Evolutionary conservation across 2,113 vertebrate species (phyloP).

Genomic region (Ondatra zibethicus): DNA sequence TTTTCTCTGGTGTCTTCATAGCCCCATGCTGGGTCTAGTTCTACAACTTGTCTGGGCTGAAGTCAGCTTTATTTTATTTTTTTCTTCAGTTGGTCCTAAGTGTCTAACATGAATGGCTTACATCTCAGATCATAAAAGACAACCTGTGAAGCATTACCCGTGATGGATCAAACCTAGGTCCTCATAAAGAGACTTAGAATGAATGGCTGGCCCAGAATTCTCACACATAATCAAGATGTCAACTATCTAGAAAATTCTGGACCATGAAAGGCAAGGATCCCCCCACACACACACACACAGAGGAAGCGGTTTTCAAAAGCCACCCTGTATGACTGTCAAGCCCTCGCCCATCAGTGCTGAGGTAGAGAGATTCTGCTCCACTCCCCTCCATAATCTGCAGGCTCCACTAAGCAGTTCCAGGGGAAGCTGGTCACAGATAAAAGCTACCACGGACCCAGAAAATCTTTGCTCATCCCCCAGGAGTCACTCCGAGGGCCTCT

Average conservation of each 20-base stretch:
- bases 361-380: not conserved
- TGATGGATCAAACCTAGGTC: not conserved
- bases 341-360: accelerated
- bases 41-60: not conserved
- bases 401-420: constrained; percentile 47
- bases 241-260: not conserved
- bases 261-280: not conserved
- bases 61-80: not conserved
- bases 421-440: not conserved
- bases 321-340: not conserved
- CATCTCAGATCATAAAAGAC: not conserved
- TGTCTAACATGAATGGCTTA: not conserved
- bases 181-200: not conserved
- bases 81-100: not conserved
- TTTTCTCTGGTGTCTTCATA: not conserved
- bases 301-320: not conserved
- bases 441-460: constrained; percentile 39
- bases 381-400: not conserved
- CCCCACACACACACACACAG: no score
- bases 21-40: not conserved
- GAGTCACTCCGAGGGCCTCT: not conserved
- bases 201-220: no score
- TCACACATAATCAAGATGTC: not conserved
- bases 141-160: not conserved
- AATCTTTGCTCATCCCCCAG: not conserved